phyloP scores from a whole-genome alignment of 1,140 invertebrate species.

The Achatina immaculata region DNA sequence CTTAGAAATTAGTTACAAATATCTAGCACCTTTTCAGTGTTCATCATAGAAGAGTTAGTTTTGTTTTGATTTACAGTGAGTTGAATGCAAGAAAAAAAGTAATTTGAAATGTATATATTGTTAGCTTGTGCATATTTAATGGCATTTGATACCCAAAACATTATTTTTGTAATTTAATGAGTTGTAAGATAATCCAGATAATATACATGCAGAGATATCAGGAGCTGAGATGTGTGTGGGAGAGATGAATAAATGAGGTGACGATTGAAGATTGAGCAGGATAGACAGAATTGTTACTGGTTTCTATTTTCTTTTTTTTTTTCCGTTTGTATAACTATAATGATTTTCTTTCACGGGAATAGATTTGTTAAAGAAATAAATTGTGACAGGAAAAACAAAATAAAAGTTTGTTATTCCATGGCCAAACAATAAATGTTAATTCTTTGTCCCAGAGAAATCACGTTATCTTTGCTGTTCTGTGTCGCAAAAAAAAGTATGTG shows the following conservation, averaged over 20 bases:
- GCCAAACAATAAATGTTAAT: not conserved
- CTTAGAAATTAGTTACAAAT: too few relatives aligned
- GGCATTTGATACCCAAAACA: not conserved
- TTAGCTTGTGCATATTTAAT: too few relatives aligned
- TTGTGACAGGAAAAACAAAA: not conserved
- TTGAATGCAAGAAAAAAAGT: too few relatives aligned
- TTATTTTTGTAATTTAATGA: not conserved
- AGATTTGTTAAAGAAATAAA: slow-evolving; percentile 14
- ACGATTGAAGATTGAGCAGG: too few relatives aligned
- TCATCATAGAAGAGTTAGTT: too few relatives aligned
- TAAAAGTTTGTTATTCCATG: slow-evolving; percentile 6
- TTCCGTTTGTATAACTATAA: not conserved
- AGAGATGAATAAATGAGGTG: not conserved
- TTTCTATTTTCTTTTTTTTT: not conserved
- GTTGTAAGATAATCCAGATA: not conserved
- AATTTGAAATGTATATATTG: too few relatives aligned
- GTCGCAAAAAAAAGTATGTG: too few relatives aligned
- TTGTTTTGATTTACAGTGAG: too few relatives aligned
- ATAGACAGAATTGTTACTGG: too few relatives aligned
- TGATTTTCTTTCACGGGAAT: slow-evolving; percentile 13
- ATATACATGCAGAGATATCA: not conserved
- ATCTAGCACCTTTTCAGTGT: too few relatives aligned
- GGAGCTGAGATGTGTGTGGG: not conserved
- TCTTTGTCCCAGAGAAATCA: not conserved
- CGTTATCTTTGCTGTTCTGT: too few relatives aligned